Evolutionary conservation across 2,797 vertebrate genomes (phyloP).

Genomic region (Capromys pilorides): DNA sequence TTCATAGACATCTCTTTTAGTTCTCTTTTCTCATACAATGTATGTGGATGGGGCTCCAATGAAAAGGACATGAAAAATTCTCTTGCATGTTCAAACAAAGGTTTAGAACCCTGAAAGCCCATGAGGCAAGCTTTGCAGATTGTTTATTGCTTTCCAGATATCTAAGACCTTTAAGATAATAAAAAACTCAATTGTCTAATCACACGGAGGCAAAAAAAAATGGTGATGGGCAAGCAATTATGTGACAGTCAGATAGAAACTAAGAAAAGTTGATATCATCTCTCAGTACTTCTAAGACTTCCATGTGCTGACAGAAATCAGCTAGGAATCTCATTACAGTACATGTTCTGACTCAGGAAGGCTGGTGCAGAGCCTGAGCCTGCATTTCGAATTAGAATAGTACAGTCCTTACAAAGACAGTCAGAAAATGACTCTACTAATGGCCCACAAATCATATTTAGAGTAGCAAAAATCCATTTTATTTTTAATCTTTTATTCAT

Average conservation of each 20-base stretch:
- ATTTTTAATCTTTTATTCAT: no score
- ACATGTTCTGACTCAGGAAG: background rate
- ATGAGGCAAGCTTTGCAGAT: background rate
- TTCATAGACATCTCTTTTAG: background rate
- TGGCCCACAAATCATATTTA: background rate
- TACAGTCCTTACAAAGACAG: background rate
- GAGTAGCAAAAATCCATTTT: background rate
- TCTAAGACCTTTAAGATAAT: background rate
- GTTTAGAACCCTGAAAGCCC: background rate
- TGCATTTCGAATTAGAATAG: background rate
- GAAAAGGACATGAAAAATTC: background rate
- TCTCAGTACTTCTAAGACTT: background rate
- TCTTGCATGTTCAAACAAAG: background rate
- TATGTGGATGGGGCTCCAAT: background rate
- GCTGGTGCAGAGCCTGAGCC: background rate
- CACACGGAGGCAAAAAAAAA: background rate
- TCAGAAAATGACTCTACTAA: background rate
- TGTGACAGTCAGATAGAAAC: background rate
- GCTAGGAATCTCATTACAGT: background rate
- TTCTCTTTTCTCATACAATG: constrained; percentile 25
- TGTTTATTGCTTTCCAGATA: background rate
- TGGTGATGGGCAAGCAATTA: background rate
- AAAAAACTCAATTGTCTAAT: background rate
- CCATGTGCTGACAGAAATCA: background rate
- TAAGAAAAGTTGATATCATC: background rate